Conservation (phyloP, 2,888 invertebrate genomes). For the Amitus sp. region DNA sequence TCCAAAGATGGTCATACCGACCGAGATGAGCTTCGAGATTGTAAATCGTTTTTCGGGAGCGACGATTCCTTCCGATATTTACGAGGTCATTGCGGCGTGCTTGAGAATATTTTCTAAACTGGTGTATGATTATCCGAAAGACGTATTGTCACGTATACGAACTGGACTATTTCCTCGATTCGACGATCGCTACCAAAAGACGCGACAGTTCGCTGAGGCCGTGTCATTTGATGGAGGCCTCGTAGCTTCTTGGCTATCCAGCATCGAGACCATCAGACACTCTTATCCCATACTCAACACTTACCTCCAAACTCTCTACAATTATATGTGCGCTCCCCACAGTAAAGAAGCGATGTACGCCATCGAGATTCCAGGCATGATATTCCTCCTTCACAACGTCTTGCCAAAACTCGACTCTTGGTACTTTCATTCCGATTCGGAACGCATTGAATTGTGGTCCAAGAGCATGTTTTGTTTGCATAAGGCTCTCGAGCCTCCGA, state of each 20-base stretch:
- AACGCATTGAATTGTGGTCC: conserved; percentile 59
- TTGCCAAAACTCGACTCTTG: conserved; percentile 62
- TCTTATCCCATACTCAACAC: conserved; percentile 60
- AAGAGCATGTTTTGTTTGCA: conserved; percentile 62
- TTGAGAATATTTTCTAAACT: conserved; percentile 58
- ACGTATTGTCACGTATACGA: conserved; percentile 59
- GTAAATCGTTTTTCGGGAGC: conserved; percentile 61
- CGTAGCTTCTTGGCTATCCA: conserved; percentile 61
- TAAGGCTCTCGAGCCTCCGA: conserved; percentile 50
- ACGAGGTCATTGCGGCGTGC: conserved; percentile 56
- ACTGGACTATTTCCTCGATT: conserved; percentile 60
- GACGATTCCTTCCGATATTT: conserved; percentile 55
- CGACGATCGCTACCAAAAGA: conserved; percentile 59
- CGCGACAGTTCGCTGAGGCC: conserved; percentile 58
- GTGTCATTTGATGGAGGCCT: conserved; percentile 62
- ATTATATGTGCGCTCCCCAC: conserved; percentile 56
- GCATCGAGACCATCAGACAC: conserved; percentile 62
- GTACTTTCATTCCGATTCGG: conserved; percentile 60
- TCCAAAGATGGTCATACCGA: conserved; percentile 59
- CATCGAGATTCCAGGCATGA: conserved; percentile 63
- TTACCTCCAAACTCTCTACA: conserved; percentile 59
- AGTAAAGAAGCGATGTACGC: conserved; percentile 59
- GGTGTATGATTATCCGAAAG: conserved; percentile 59
- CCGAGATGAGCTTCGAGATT: conserved; percentile 61
- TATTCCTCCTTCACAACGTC: conserved; percentile 61